These are phyloP conservation scores for Limnephilus marmoratus DNA, from an alignment of 2,888 invertebrate genomes.

Conservation along the genomic window DNA sequence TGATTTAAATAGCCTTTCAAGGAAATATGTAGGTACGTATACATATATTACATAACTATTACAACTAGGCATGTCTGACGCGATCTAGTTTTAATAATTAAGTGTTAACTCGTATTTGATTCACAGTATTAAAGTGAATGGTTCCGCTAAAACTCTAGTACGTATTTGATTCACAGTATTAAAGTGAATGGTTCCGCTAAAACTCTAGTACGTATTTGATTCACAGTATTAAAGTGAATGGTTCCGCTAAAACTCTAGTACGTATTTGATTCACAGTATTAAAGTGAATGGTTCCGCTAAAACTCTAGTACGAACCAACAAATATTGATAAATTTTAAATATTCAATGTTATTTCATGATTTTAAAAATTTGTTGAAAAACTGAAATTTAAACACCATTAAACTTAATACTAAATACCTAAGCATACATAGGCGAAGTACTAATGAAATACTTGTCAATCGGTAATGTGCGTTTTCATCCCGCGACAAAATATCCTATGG, in stretches of 20 bases:
- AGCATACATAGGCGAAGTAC: not conserved
- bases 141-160: not conserved
- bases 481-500: too few species aligned
- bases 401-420: not conserved
- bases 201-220: not conserved
- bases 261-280: not conserved
- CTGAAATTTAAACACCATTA: not conserved
- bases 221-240: not conserved
- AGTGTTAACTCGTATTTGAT: not conserved
- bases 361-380: not conserved
- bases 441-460: not conserved
- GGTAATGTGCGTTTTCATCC: too few species aligned
- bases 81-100: not conserved
- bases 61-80: not conserved
- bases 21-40: not conserved
- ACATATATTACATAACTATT: not conserved
- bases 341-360: not conserved
- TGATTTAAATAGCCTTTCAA: not conserved
- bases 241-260: not conserved
- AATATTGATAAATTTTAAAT: not conserved
- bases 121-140: not conserved
- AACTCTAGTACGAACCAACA: not conserved
- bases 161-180: not conserved
- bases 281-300: not conserved
- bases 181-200: not conserved